phyloP scores from a whole-genome alignment of 2,797 vertebrate genomes.

The Peromyscus aztecus region DNA sequence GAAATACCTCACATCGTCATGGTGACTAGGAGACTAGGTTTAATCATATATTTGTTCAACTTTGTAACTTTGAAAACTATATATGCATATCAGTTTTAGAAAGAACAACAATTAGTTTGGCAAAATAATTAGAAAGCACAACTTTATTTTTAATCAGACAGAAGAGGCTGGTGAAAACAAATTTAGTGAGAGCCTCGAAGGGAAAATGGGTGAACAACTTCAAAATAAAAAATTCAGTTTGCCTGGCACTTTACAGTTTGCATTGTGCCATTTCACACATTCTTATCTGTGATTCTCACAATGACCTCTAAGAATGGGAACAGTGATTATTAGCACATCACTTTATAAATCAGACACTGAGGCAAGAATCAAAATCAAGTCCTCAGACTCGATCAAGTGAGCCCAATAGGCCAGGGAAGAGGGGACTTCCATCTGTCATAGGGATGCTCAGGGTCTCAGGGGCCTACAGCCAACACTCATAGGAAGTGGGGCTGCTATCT shows the following conservation, averaged over 20 bases:
- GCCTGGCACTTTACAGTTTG: not conserved
- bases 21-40: not conserved
- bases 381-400: not conserved
- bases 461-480: not conserved
- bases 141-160: constrained; percentile 22
- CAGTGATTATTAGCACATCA: not conserved
- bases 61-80: constrained; percentile 4
- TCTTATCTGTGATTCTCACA: constrained; percentile 22
- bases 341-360: constrained; percentile 5
- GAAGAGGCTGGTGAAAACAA: constrained; percentile 3
- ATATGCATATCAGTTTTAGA: constrained; percentile 1
- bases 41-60: not conserved
- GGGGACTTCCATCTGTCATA: not conserved
- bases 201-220: not conserved
- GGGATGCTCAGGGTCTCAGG: not conserved
- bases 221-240: not conserved
- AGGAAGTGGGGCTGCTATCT: not conserved
- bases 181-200: not conserved
- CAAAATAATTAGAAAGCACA: constrained; percentile 26
- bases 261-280: not conserved
- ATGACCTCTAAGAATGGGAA: not conserved
- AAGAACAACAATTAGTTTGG: not conserved
- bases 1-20: not conserved
- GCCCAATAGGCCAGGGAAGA: not conserved
- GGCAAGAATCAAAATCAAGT: not conserved